Percentiles rank a stretch among this genome's conserved stretches.
Evolutionary conservation across 1,140 invertebrate species (phyloP).

Genomic region (Hyles euphorbiae): DNA sequence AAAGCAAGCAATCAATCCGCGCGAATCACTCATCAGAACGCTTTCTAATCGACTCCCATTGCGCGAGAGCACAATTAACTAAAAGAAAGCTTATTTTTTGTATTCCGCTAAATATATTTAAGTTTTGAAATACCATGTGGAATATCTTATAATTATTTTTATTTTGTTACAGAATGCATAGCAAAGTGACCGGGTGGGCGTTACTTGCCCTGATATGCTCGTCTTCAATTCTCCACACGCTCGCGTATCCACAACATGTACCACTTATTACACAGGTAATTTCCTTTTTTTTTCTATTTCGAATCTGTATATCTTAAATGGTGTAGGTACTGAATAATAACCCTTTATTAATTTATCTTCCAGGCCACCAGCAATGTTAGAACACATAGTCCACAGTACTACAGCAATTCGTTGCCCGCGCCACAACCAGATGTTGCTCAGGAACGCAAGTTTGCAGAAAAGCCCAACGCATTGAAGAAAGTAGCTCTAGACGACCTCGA

Average conservation of each 20-base stretch:
- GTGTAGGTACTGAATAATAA: too few relatives aligned
- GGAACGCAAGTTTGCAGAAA: conserved; percentile 89
- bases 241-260: conserved; percentile 75
- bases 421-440: conserved; percentile 52
- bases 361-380: conserved; percentile 68
- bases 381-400: conserved; percentile 75
- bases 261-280: conserved; percentile 68
- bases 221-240: conserved; percentile 72
- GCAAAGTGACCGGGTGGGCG: conserved; percentile 73
- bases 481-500: conserved; percentile 87
- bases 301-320: not conserved
- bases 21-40: conserved; percentile 65
- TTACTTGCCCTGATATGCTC: conserved; percentile 75
- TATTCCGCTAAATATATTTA: not conserved
- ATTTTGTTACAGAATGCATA: conserved; percentile 59
- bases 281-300: not conserved
- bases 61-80: conserved; percentile 44
- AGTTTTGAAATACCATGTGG: not conserved
- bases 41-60: conserved; percentile 62
- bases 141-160: too few relatives aligned
- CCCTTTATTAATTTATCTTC: conserved; percentile 21
- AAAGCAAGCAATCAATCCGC: conserved; percentile 59
- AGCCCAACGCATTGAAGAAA: conserved; percentile 91
- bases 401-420: conserved; percentile 57
- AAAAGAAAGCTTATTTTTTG: conserved; percentile 25